Percentiles rank a stretch among this genome's conserved stretches.
Conservation (phyloP, 2,797 vertebrate genomes). For the Nasua narica region DNA sequence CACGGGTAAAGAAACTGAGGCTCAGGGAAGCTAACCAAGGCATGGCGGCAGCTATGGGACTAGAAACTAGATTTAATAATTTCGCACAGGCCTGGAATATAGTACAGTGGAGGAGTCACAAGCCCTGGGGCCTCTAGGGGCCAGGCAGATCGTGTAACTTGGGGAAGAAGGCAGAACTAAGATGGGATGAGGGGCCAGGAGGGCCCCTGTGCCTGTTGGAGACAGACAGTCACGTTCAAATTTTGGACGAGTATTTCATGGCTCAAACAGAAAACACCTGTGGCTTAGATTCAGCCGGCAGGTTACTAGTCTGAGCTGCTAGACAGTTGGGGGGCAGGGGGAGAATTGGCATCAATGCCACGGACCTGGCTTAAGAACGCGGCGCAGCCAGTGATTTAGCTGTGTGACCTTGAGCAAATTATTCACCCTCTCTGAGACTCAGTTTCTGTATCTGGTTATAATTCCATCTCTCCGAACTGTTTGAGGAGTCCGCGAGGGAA, state of each 20-base stretch:
- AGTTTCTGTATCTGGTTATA: neutral
- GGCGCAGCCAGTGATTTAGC: neutral
- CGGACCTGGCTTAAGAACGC: neutral
- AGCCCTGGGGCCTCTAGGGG: neutral
- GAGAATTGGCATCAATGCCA: neutral
- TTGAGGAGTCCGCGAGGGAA: neutral
- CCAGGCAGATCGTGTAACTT: neutral
- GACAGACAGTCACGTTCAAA: neutral
- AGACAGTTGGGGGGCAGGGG: neutral
- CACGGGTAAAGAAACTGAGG: neutral
- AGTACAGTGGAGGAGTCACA: neutral
- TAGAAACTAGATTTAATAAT: neutral
- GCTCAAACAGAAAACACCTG: neutral
- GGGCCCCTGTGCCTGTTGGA: neutral
- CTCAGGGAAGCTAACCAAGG: neutral
- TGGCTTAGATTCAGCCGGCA: neutral
- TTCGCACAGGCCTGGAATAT: neutral
- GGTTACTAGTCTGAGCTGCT: neutral
- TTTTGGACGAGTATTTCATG: neutral
- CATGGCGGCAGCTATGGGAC: neutral
- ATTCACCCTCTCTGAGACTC: neutral
- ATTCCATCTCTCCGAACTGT: neutral
- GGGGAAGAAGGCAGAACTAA: neutral
- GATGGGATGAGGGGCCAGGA: neutral
- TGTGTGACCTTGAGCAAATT: neutral